A percentile compares a stretch with the other conserved stretches of the same genome.
Conservation (phyloP, 2,888 invertebrate genomes). For the Limnephilus marmoratus region DNA sequence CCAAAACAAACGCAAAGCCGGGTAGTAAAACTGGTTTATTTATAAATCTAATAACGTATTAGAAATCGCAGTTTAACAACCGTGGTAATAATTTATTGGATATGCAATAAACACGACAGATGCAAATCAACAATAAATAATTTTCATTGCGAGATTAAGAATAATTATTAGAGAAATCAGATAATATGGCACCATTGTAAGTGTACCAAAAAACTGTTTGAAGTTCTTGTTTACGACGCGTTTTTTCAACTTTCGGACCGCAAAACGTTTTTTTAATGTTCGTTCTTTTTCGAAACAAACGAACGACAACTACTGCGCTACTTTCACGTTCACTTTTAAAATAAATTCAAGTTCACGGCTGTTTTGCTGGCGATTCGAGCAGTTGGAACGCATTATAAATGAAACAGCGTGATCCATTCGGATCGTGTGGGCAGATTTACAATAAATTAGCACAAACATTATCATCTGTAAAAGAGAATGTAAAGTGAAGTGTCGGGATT, state of each 20-base stretch:
- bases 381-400: background rate
- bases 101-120: background rate
- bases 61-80: background rate
- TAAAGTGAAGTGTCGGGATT: background rate
- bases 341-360: slow-evolving; percentile 45
- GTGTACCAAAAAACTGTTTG: slow-evolving; percentile 14
- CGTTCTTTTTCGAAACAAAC: slow-evolving; percentile 35
- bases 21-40: background rate
- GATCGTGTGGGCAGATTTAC: slow-evolving; percentile 8
- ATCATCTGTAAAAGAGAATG: slow-evolving; percentile 8
- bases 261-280: slow-evolving; percentile 18
- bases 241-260: slow-evolving; percentile 11
- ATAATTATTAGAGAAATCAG: background rate
- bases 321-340: slow-evolving; percentile 43
- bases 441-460: background rate
- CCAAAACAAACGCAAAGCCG: background rate
- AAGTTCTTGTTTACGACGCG: background rate
- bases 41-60: background rate
- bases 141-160: background rate
- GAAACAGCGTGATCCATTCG: background rate
- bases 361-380: background rate
- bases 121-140: background rate
- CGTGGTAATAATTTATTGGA: background rate
- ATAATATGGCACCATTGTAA: slow-evolving; percentile 31
- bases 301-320: slow-evolving; percentile 40